phyloP scores from a whole-genome alignment of 2,888 invertebrate species.

The Willowsia nigromaculata region DNA sequence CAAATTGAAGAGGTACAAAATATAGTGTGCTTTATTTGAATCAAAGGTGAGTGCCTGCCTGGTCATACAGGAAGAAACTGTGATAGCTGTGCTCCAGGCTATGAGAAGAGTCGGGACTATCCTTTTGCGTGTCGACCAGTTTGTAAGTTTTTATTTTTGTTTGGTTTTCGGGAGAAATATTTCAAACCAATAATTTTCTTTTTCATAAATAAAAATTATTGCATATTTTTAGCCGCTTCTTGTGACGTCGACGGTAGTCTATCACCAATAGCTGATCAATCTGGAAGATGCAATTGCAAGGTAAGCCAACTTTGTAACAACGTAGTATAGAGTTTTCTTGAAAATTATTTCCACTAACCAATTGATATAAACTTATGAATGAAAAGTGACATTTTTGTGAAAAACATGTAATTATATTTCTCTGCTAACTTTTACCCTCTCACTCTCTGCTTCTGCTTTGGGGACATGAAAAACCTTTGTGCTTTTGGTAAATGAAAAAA shows the following conservation, averaged over 20 bases:
- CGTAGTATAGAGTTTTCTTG: no score
- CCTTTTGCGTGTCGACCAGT: conserved; percentile 88
- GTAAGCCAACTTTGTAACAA: conserved; percentile 81
- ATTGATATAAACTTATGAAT: not conserved
- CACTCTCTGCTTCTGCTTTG: not conserved
- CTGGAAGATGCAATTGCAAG: conserved; percentile 87
- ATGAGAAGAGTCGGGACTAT: conserved; percentile 88
- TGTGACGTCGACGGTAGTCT: conserved; percentile 90
- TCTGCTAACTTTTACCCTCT: conserved; percentile 26
- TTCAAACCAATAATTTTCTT: no score
- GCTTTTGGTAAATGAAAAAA: conserved; percentile 13
- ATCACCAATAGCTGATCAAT: conserved; percentile 82
- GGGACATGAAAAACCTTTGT: not conserved
- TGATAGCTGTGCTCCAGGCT: conserved; percentile 89
- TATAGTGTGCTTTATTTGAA: no score
- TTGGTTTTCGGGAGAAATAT: no score
- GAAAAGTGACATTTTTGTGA: not conserved
- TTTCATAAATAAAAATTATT: conserved; percentile 16
- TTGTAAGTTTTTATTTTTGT: conserved; percentile 79
- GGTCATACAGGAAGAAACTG: conserved; percentile 90
- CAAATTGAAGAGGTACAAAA: no score
- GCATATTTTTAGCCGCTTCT: conserved; percentile 80
- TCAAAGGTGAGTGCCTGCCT: conserved; percentile 88
- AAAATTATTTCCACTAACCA: not conserved
- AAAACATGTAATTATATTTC: conserved; percentile 8